Conservation (phyloP, 2,113 vertebrate species). For the Semnornis frantzii region DNA sequence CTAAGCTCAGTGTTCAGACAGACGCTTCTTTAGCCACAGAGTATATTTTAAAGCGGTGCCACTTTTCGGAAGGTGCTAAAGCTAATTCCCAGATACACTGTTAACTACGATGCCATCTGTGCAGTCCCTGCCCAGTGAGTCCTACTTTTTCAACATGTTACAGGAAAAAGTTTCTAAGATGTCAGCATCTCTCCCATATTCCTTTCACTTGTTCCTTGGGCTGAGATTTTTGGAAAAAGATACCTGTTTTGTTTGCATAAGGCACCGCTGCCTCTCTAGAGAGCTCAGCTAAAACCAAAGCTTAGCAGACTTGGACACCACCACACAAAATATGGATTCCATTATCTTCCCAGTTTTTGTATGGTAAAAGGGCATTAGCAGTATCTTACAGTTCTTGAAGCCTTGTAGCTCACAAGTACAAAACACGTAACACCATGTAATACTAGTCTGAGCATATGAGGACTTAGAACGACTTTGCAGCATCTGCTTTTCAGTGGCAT, state of each 20-base stretch:
- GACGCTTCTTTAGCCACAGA: not conserved
- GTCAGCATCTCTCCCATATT: not conserved
- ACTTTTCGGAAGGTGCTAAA: not conserved
- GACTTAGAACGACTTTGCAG: not conserved
- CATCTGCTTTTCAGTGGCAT: not conserved
- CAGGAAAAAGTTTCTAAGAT: not conserved
- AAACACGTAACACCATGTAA: not conserved
- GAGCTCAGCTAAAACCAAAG: not conserved
- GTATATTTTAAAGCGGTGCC: not conserved
- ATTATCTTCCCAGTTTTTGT: not conserved
- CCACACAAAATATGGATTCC: not conserved
- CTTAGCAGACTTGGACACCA: not conserved
- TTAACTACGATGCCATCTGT: constrained; percentile 7
- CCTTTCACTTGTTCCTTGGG: not conserved
- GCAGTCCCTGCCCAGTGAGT: not conserved
- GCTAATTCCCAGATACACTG: constrained; percentile 18
- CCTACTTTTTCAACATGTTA: not conserved
- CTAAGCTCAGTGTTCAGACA: not conserved
- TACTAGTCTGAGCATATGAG: constrained; percentile 4
- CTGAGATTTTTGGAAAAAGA: not conserved
- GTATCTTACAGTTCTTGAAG: not conserved
- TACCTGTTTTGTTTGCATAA: not conserved
- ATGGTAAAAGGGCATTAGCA: not conserved
- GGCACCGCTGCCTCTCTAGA: not conserved
- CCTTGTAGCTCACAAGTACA: not conserved